phyloP scores from a whole-genome alignment of 2,888 invertebrate genomes.

The Merodon equestris region DNA sequence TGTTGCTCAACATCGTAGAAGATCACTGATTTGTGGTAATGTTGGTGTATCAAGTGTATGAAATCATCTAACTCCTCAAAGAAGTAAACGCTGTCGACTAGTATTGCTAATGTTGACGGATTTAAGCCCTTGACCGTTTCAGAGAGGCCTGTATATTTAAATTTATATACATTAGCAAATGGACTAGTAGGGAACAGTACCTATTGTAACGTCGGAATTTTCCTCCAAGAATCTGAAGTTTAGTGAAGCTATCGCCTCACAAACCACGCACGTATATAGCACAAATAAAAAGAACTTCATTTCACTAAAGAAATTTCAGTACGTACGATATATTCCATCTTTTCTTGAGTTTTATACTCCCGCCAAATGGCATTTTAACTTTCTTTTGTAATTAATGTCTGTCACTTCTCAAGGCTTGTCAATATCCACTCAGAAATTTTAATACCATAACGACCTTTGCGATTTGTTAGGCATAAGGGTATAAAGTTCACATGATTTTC shows the following conservation, averaged over 20 bases:
- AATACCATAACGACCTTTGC: no score
- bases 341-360: not conserved
- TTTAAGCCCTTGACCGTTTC: conserved; percentile 76
- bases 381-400: conserved; percentile 43
- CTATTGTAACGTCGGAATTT: conserved; percentile 35
- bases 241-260: not conserved
- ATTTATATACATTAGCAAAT: not conserved
- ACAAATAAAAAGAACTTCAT: conserved; percentile 33
- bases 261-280: not conserved
- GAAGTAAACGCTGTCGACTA: conserved; percentile 70
- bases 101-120: conserved; percentile 74
- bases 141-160: conserved; percentile 72
- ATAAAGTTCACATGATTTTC: no score
- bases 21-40: conserved; percentile 74
- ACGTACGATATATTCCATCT: no score
- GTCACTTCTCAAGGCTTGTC: conserved; percentile 42
- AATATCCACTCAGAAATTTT: conserved; percentile 2
- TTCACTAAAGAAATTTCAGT: not conserved
- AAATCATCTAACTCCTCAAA: conserved; percentile 74
- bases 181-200: conserved; percentile 7
- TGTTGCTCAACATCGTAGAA: conserved; percentile 75
- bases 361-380: not conserved
- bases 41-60: conserved; percentile 74
- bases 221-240: conserved; percentile 18
- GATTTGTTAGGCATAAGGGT: no score